Evolutionary conservation across 2,888 invertebrate genomes (phyloP), one percentile per base, ranked within the genome.

Genomic region (Drosophila anceps): DNA sequence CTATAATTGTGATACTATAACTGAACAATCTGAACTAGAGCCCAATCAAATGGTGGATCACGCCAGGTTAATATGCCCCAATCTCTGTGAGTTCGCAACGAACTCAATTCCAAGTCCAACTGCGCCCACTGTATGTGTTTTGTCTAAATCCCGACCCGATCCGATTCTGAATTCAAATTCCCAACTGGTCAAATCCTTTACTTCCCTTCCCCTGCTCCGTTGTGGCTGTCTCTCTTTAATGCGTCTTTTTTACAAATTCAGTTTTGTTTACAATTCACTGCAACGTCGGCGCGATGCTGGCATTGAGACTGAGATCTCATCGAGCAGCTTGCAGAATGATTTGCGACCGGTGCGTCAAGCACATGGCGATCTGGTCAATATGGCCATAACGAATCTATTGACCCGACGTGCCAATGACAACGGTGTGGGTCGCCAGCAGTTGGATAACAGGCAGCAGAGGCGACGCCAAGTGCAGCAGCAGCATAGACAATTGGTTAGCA

Each of bases 181-280:
- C 27, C 20, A 39, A 41, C 29, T 53, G 29, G 55, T 12, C 29
- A 8, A 35, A 20, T 37, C n/a, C 27, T n/a, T 9, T 9, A 33
- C 10, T 31, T 8, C 18, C 46, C 12, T 27, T 13, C 15, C 18
- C 27, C 27, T 10, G 24, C 18, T 4, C 27, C 27, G 35, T 24
- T 15, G 43, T 33, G 67, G 44, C n/a, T 51, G 48, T 48, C 46
- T 46, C 33, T 54, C 39, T 43, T 41, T 64, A 76, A 35, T 10
- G 31, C 18, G 60, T 53, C 27, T 68, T 12, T 57, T 57, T 71
- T 69, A 33, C 80, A 64, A 68, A 68, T 81, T 70, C 70, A 90
- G 90, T 84, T 90, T 87, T 85, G 89, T 90, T 89, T 90, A 88
- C 84, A 90, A 90, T 81, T 90, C 90, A 58, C 76, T 90, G 74